Percentiles rank a stretch among this genome's conserved stretches.
phyloP scores from a whole-genome alignment of 2,113 vertebrate species.

The Prinia subflava region DNA sequence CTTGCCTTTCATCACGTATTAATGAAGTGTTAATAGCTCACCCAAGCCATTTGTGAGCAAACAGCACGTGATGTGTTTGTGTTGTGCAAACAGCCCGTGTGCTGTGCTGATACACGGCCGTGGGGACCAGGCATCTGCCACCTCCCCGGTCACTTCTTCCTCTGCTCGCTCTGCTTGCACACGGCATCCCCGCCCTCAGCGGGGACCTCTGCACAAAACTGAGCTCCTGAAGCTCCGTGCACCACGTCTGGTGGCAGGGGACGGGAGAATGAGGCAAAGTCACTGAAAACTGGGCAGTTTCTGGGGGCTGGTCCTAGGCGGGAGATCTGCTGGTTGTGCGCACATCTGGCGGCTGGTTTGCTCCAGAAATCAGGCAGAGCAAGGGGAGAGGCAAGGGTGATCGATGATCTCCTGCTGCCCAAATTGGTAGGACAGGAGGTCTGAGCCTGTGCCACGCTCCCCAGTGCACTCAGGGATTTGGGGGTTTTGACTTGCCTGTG shows the following conservation, averaged over 20 bases:
- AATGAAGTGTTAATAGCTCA: slow-evolving; percentile 59
- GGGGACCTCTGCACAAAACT: background rate
- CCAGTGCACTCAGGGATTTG: background rate
- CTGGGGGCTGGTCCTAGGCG: background rate
- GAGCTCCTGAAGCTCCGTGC: background rate
- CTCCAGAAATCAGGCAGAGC: background rate
- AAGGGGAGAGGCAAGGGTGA: background rate
- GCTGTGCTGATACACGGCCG: background rate
- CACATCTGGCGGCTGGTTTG: background rate
- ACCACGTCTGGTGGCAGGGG: background rate
- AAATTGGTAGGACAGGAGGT: background rate
- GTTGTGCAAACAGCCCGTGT: background rate
- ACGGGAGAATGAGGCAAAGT: background rate
- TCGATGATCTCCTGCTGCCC: background rate
- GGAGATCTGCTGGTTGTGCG: background rate
- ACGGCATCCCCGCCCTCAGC: accelerated
- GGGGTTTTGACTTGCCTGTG: background rate
- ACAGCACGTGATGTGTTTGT: background rate
- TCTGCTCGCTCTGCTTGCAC: background rate
- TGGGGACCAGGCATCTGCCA: background rate
- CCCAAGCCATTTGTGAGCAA: slow-evolving; percentile 52
- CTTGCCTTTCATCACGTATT: slow-evolving; percentile 60
- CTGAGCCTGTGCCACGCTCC: background rate
- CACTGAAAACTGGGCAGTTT: background rate
- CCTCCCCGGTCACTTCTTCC: background rate